These are phyloP conservation scores for Trichomycterus rosablanca DNA, from an alignment of 2,113 vertebrate species.

Conservation along the genomic window DNA sequence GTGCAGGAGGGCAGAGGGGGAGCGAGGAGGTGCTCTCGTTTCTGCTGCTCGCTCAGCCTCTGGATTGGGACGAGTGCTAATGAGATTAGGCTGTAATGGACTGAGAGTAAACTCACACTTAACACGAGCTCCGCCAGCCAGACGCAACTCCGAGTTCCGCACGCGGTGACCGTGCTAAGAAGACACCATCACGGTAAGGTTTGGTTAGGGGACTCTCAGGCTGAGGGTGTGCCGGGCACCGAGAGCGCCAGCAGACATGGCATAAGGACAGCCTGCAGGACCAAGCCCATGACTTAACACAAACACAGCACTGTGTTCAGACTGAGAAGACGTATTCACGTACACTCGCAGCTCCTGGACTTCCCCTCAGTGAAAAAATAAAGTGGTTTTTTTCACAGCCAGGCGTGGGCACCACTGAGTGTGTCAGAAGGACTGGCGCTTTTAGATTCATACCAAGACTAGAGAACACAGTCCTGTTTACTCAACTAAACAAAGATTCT, in stretches of 20 bases:
- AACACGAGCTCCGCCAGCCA: slow-evolving; percentile 27
- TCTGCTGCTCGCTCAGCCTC: slow-evolving; percentile 15
- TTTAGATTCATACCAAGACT: not conserved
- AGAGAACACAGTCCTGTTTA: too few species aligned
- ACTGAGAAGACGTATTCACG: slow-evolving; percentile 21
- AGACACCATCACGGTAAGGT: not conserved
- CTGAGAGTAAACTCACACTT: slow-evolving; percentile 41
- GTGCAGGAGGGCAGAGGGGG: slow-evolving; percentile 15
- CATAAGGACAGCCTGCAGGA: not conserved
- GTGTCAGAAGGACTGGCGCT: slow-evolving; percentile 25
- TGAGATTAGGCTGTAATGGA: slow-evolving; percentile 44
- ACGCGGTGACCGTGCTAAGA: not conserved
- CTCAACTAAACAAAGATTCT: too few species aligned
- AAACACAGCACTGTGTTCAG: slow-evolving; percentile 23
- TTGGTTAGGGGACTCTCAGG: not conserved
- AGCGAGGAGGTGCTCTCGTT: slow-evolving; percentile 9
- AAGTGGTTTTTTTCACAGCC: not conserved
- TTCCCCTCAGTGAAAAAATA: slow-evolving; percentile 22
- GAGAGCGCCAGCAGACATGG: slow-evolving; percentile 19
- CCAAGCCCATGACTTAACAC: slow-evolving; percentile 9
- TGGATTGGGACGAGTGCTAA: slow-evolving; percentile 22
- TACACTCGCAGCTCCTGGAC: slow-evolving; percentile 21
- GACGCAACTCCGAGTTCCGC: not conserved
- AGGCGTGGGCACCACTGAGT: slow-evolving; percentile 22
- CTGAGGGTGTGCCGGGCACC: not conserved